A percentile compares a stretch with the other conserved stretches of the same genome.
Conservation (phyloP, 2,113 vertebrate genomes). For the Callospermophilus lateralis region DNA sequence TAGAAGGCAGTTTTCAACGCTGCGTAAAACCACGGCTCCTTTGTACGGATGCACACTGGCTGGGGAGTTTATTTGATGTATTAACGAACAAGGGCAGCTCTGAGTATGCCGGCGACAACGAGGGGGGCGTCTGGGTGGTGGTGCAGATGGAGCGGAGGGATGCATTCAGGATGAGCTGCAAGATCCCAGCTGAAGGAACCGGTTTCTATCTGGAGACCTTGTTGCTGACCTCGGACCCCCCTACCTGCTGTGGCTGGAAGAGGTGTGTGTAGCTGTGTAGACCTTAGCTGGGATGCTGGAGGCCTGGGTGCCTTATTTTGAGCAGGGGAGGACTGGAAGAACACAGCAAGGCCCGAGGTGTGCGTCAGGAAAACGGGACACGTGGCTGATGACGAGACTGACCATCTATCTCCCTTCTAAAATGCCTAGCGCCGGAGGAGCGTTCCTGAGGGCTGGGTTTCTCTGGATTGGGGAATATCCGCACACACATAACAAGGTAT, state of each 20-base stretch:
- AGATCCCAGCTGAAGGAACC: not conserved
- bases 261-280: not conserved
- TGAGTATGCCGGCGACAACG: not conserved
- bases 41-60: not conserved
- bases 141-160: not conserved
- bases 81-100: not conserved
- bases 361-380: no score
- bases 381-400: not conserved
- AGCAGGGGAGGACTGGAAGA: not conserved
- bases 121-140: not conserved
- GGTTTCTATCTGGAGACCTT: not conserved
- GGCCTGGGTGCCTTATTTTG: not conserved
- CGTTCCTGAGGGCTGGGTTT: no score
- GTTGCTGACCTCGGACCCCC: not conserved
- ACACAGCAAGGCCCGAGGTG: not conserved
- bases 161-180: not conserved
- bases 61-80: not conserved
- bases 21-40: not conserved
- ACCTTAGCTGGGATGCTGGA: not conserved
- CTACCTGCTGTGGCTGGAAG: not conserved
- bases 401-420: not conserved
- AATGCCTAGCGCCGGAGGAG: not conserved
- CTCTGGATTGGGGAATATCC: no score
- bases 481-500: not conserved
- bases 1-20: not conserved